Base-by-base conservation (phyloP, 2,113 vertebrate species). In the Propithecus coquereli region DNA sequence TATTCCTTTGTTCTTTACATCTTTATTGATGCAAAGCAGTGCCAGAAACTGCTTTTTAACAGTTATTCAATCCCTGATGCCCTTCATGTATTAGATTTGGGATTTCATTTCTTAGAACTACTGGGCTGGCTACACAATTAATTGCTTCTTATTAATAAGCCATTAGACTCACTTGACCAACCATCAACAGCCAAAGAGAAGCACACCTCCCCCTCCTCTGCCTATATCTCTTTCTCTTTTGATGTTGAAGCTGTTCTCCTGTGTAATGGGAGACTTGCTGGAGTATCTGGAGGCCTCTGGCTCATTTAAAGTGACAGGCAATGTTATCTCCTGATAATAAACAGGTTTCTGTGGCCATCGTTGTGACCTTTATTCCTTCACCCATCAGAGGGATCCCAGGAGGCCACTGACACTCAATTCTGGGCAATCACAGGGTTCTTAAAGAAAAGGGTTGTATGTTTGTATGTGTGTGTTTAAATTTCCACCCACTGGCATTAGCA, bases 31-130 rank as follows among this genome's bases (percentile, higher is more conserved):
- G 94, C 92, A 97, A 97, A 97, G 66, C 84, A 94, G 95, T 9
- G 63, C 95, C 87, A 97, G 0, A 34, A 98, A 97, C 90, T 71
- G 84, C 93, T 95, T 94, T 95, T 96, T 16, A 94, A 94, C 74
- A 96, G 95, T 76, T 98, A 93, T 97, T 94, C 92, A 90, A 94
- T 98, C 70, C 80, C 54, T 93, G 83, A 96, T 86, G 96, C 84
- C 93, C 95, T 94, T 97, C 81, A 86, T 92, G 77, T 3, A 96
- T 97, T 65, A 90, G 66, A 90, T 97, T 98, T 96, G 97, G 90
- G 97, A 97, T 97, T 97, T 98, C 97, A 98, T 97, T 98, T 98
- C 76, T 95, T 96, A 97, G 87, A 96, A 95, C 96, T 96, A 96
- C 91, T 96, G 96, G 95, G 92, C 94, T 92, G 95, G 92, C 83